Evolutionary conservation across 2,113 vertebrate genomes (phyloP).

Genomic region (Caretta caretta): DNA sequence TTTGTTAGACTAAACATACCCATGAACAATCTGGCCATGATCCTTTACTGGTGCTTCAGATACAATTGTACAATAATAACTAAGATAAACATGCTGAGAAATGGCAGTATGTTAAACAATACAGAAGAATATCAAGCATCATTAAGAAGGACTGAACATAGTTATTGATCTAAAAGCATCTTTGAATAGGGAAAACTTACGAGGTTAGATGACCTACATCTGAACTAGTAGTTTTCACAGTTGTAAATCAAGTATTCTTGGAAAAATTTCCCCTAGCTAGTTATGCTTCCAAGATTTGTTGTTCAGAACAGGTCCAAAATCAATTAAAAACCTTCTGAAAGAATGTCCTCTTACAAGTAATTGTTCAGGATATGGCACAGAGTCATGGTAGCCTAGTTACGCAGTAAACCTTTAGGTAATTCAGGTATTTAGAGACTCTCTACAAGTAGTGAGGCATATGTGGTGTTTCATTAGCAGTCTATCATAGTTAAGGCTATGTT

Average conservation of each 20-base stretch:
- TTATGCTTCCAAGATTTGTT: background rate
- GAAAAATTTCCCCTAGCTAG: background rate
- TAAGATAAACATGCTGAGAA: accelerated
- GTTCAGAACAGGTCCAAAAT: background rate
- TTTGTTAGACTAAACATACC: no score
- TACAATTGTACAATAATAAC: background rate
- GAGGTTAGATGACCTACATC: background rate
- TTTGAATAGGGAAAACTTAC: background rate
- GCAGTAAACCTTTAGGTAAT: background rate
- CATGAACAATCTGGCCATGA: no score
- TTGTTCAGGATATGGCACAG: background rate
- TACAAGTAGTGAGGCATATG: background rate
- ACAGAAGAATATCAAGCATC: accelerated
- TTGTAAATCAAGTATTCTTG: background rate
- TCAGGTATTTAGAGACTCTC: background rate
- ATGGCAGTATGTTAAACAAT: background rate
- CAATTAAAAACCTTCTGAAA: background rate
- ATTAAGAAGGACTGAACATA: background rate
- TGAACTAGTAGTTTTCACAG: accelerated
- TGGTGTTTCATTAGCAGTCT: accelerated
- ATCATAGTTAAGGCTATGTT: background rate
- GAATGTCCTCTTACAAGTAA: background rate
- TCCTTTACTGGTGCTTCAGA: no score
- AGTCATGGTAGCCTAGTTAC: background rate
- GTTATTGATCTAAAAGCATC: background rate